phyloP scores from a whole-genome alignment of 1,140 invertebrate species.

The Caerostris extrusa region DNA sequence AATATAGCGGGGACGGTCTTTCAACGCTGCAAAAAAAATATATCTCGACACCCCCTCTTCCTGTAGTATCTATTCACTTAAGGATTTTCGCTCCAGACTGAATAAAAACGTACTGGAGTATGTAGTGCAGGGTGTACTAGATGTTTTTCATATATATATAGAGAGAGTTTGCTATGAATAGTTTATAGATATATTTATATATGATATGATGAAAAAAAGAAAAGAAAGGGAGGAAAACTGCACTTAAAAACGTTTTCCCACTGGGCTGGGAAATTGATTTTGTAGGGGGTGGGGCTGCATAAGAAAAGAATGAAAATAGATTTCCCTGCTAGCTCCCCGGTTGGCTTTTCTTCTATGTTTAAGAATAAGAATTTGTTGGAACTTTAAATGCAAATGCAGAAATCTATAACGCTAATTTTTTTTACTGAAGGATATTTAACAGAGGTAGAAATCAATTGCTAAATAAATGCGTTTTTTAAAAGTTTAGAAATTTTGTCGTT shows the following conservation, averaged over 20 bases:
- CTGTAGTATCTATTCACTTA: constrained; percentile 23
- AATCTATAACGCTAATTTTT: background rate
- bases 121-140: background rate
- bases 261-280: constrained; percentile 61
- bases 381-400: background rate
- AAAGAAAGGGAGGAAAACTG: background rate
- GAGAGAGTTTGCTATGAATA: background rate
- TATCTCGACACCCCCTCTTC: constrained; percentile 11
- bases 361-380: background rate
- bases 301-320: background rate
- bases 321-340: background rate
- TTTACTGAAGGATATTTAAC: too few species aligned
- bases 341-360: background rate
- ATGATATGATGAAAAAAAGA: background rate
- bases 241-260: constrained; percentile 58
- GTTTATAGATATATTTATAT: background rate
- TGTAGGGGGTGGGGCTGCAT: background rate
- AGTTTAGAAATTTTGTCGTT: too few species aligned
- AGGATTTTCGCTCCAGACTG: constrained; percentile 7
- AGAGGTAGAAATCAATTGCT: too few species aligned
- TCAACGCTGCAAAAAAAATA: constrained; percentile 33
- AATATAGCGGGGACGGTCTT: constrained; percentile 51
- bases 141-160: constrained; percentile 27
- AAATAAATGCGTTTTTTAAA: too few species aligned
- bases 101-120: constrained; percentile 21